phyloP scores from a whole-genome alignment of 2,888 invertebrate genomes.

The Arge pagana region DNA sequence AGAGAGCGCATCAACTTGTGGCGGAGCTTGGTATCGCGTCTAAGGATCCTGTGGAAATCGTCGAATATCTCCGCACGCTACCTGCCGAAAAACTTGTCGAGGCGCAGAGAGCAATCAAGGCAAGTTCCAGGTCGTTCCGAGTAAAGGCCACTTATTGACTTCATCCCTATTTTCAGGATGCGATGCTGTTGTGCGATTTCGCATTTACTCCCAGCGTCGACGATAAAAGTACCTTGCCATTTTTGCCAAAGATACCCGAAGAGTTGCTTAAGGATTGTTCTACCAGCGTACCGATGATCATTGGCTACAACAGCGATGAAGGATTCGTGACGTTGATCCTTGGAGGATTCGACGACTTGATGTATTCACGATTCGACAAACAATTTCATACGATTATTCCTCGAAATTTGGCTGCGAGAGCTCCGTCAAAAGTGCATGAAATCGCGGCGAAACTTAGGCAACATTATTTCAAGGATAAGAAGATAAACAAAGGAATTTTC shows the following conservation, averaged over 20 bases:
- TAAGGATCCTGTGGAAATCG: conserved; percentile 33
- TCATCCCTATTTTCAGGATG: neutral
- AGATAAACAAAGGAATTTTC: conserved; percentile 53
- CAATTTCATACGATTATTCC: conserved; percentile 55
- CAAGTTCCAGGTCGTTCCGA: too few species aligned
- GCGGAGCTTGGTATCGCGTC: conserved; percentile 36
- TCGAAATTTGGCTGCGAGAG: conserved; percentile 46
- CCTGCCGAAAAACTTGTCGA: conserved; percentile 46
- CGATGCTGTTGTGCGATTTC: too few species aligned
- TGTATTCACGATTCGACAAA: conserved; percentile 32
- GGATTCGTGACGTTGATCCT: conserved; percentile 27
- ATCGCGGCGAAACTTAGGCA: conserved; percentile 52
- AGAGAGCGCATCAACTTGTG: conserved; percentile 26
- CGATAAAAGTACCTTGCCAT: conserved; percentile 6
- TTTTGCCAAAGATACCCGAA: neutral
- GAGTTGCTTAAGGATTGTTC: neutral
- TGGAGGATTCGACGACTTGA: conserved; percentile 6
- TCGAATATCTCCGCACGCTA: conserved; percentile 35
- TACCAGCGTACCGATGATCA: conserved; percentile 5
- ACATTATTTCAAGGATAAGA: conserved; percentile 59
- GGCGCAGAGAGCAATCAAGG: conserved; percentile 39
- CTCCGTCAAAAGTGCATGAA: conserved; percentile 38
- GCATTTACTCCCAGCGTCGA: conserved; percentile 8
- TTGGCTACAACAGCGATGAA: conserved; percentile 26
- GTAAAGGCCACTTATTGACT: neutral